A percentile compares a stretch with the other conserved stretches of the same genome.
Conservation (phyloP, 1,140 invertebrate genomes). For the Ceratina australensis region DNA sequence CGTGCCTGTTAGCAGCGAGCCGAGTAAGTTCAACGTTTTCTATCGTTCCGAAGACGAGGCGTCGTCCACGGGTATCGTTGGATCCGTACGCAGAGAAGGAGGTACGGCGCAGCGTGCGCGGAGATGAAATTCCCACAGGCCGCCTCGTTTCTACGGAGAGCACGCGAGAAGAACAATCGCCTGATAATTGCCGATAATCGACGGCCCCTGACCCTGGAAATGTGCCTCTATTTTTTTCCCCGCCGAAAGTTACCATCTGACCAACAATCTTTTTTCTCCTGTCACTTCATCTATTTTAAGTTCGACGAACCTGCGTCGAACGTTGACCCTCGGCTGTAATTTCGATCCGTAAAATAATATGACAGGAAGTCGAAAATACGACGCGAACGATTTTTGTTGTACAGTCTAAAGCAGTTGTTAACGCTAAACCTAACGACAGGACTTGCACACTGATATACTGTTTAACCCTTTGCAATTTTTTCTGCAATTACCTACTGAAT, state of each 20-base stretch:
- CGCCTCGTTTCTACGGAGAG: slow-evolving; percentile 33
- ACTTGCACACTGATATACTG: too few relatives aligned
- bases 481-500: too few relatives aligned
- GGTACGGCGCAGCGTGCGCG: background rate
- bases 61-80: slow-evolving; percentile 39
- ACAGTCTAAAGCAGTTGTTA: too few relatives aligned
- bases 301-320: slow-evolving; percentile 51
- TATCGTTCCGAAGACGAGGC: slow-evolving; percentile 14
- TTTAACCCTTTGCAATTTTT: too few relatives aligned
- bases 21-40: slow-evolving; percentile 38
- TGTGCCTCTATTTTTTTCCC: background rate
- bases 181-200: slow-evolving; percentile 36
- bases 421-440: too few relatives aligned
- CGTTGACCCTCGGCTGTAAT: slow-evolving; percentile 45
- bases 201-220: background rate
- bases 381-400: too few relatives aligned
- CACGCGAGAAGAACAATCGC: slow-evolving; percentile 42
- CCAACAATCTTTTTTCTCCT: slow-evolving; percentile 4
- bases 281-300: background rate
- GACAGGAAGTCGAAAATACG: background rate
- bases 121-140: slow-evolving; percentile 28
- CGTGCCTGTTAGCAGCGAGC: background rate
- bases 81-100: too few relatives aligned
- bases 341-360: slow-evolving; percentile 18
- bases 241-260: slow-evolving; percentile 32